A percentile compares a stretch with the other conserved stretches of the same genome.
phyloP scores from a whole-genome alignment of 2,888 invertebrate species.

The Euclidia mi region DNA sequence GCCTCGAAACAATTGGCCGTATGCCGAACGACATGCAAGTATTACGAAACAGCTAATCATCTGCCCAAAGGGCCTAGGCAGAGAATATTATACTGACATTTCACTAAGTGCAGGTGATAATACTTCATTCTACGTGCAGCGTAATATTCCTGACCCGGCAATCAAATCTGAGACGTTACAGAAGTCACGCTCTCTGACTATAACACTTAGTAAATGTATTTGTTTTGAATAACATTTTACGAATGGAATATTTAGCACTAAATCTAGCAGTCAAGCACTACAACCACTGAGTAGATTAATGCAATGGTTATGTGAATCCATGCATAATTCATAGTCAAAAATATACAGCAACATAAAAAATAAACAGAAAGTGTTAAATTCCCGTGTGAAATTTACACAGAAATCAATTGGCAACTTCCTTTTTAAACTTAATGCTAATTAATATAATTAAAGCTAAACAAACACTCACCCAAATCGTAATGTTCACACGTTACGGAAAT shows the following conservation, averaged over 20 bases:
- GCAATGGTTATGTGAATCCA: slow-evolving; percentile 9
- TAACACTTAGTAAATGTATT: background rate
- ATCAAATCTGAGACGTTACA: no score
- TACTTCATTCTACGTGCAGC: no score
- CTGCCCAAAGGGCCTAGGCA: no score
- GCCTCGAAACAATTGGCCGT: slow-evolving; percentile 29
- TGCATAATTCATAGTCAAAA: background rate
- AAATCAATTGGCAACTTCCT: slow-evolving; percentile 51
- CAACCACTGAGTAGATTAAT: no score
- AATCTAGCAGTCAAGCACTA: no score
- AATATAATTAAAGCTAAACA: slow-evolving; percentile 43
- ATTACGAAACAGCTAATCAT: background rate
- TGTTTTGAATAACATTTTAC: no score
- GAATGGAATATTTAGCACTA: no score
- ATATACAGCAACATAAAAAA: slow-evolving; percentile 1
- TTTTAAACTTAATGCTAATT: slow-evolving; percentile 41
- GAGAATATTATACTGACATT: no score
- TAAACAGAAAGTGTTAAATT: slow-evolving; percentile 18
- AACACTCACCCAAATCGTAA: slow-evolving; percentile 68
- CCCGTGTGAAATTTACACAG: slow-evolving; percentile 42
- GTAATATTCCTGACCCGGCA: no score
- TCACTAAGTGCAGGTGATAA: no score
- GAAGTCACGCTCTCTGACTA: no score
- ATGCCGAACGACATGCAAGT: background rate
- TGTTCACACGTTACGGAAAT: slow-evolving; percentile 64